Conservation (phyloP, 2,888 invertebrate genomes). For the Scelioninae gen. 2 region DNA sequence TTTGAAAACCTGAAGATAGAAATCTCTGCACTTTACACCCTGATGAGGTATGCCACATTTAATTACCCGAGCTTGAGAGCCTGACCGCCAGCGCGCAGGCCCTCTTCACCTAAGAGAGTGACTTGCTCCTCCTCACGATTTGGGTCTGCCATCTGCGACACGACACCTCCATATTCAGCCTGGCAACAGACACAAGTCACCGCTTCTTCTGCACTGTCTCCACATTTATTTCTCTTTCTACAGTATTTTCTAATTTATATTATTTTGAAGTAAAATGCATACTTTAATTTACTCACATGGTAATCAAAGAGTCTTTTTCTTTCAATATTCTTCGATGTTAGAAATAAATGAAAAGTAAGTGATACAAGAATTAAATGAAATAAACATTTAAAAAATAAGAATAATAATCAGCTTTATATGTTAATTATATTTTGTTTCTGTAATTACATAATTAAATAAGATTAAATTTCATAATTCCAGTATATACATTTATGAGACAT, state of each 20-base stretch:
- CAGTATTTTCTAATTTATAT: slow-evolving; percentile 35
- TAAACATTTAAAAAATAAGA: too few species aligned
- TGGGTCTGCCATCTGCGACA: slow-evolving; percentile 97
- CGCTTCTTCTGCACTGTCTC: slow-evolving; percentile 73
- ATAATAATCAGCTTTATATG: too few species aligned
- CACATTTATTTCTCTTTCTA: slow-evolving; percentile 60
- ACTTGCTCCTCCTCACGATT: slow-evolving; percentile 97
- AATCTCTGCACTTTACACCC: slow-evolving; percentile 67
- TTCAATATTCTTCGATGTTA: slow-evolving; percentile 49
- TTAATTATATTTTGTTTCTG: too few species aligned
- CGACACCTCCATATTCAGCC: slow-evolving; percentile 83
- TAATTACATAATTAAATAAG: too few species aligned
- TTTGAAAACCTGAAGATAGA: too few species aligned
- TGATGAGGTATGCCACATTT: slow-evolving; percentile 70
- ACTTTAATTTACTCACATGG: slow-evolving; percentile 19
- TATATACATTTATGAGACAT: too few species aligned
- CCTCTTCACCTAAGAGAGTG: slow-evolving; percentile 97
- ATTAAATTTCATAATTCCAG: too few species aligned
- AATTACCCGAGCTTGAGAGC: slow-evolving; percentile 98
- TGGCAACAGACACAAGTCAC: slow-evolving; percentile 79
- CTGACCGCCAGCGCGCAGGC: slow-evolving; percentile 95
- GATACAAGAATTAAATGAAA: slow-evolving; percentile 19
- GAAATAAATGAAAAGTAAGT: slow-evolving; percentile 50
- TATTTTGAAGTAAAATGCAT: slow-evolving; percentile 4
- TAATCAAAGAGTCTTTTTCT: slow-evolving; percentile 15